Percentiles rank a stretch among this genome's conserved stretches.
phyloP scores from a whole-genome alignment of 2,113 vertebrate species.

The Neogale vison region DNA sequence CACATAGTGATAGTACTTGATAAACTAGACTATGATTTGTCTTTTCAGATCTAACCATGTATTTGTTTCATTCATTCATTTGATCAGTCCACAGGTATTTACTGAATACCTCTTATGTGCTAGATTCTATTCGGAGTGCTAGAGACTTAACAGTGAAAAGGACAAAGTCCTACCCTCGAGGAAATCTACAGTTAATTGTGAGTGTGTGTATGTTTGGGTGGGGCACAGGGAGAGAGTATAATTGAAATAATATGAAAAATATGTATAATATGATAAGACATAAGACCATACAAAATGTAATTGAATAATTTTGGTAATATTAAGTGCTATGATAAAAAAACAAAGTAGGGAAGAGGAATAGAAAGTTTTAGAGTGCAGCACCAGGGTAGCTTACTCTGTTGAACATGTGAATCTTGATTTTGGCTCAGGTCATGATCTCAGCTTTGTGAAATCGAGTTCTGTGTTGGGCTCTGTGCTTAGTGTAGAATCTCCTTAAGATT shows the following conservation, averaged over 20 bases:
- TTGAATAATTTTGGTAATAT: neutral
- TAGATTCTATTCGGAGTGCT: neutral
- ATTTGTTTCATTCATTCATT: neutral
- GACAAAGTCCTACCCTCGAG: neutral
- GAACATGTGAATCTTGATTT: neutral
- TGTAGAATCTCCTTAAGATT: neutral
- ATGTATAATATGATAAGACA: neutral
- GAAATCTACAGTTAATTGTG: neutral
- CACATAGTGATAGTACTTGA: neutral
- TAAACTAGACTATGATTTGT: neutral
- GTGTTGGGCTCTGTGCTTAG: neutral
- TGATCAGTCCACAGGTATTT: neutral
- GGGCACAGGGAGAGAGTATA: neutral
- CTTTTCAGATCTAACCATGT: neutral
- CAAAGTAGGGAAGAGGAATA: neutral
- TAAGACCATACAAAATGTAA: neutral
- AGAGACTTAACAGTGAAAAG: neutral
- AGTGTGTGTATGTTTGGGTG: neutral
- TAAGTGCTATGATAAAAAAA: neutral
- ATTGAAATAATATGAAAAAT: neutral
- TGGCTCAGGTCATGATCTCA: neutral
- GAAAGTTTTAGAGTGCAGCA: neutral
- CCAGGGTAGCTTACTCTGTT: neutral
- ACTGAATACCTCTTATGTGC: neutral
- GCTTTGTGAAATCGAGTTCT: neutral